Base-by-base conservation (phyloP, 2,888 invertebrate species). In the Deilephila porcellus region DNA sequence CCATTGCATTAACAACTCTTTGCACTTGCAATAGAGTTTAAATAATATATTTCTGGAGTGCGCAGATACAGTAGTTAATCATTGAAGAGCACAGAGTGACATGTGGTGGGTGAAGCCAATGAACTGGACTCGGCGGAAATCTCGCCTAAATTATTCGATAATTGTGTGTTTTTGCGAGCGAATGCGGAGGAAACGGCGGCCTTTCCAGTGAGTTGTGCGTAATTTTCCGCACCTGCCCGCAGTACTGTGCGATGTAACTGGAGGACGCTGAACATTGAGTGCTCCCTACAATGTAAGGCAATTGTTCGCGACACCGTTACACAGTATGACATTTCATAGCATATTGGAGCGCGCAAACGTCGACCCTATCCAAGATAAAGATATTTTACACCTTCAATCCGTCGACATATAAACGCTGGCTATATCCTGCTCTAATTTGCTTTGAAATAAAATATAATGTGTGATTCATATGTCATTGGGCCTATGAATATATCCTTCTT, bases 51-150 rank as follows among this genome's bases (percentile, higher is more conserved):
- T 56, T 60, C 62, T 17, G 0, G 29, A 11, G 5, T 34, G 25
- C 25, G 60, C 19, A 29, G 20, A 25, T 70, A 74, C 20, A 63
- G 75, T 73, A 63, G 71, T 71, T 74, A 73, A 78, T 74, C 60
- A 74, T 56, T 60, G 73, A 71, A 60, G 73, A 73, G 59, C 74
- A 56, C 67, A 62, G 45, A 73, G 73, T 74, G 77, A 77, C 77
- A 74, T 74, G 73, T 75, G 76, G 74, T 70, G 62, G 71, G 59
- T 59, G 56, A 62, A 59, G 37, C 72, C 72, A 71, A 70, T 37
- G 74, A 73, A 72, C 72, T 72, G 70, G 67, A 74, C 71, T 32
- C 70, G 64, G 63, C 62, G 59, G 72, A 73, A 76, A 67, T 71
- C 74, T 74, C 70, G 60, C 60, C 72, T 64, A 72, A 73, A 76